phyloP scores from a whole-genome alignment of 1,140 invertebrate genomes.

The Carposina sasakii region DNA sequence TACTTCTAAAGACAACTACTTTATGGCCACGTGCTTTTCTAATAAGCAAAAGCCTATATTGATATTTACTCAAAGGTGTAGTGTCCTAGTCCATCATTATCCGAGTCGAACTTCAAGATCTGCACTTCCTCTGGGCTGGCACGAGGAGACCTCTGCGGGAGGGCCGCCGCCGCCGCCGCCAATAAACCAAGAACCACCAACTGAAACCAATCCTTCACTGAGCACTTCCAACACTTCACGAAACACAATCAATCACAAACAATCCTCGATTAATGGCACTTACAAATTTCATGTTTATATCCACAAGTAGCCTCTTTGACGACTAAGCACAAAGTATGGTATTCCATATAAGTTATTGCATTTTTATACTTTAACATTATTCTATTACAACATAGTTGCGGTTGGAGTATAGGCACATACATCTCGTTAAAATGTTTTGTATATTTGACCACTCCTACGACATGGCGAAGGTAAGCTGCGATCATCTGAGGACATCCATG shows the following conservation, averaged over 20 bases:
- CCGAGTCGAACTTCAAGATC: conserved; percentile 47
- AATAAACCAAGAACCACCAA: conserved; percentile 34
- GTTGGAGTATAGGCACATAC: conserved; percentile 31
- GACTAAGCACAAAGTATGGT: no score
- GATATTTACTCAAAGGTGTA: conserved; percentile 42
- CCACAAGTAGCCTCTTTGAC: no score
- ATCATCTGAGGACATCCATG: conserved; percentile 41
- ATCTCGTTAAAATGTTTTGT: conserved; percentile 42
- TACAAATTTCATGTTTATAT: no score
- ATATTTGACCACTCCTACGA: conserved; percentile 34
- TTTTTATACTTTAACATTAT: conserved; percentile 50
- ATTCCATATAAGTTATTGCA: no score
- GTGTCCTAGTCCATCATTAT: conserved; percentile 33
- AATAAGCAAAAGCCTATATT: not conserved
- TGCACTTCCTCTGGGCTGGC: conserved; percentile 35
- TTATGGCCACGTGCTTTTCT: not conserved
- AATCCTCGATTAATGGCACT: no score
- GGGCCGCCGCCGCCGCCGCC: conserved; percentile 25
- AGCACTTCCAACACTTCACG: no score
- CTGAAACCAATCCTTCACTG: no score
- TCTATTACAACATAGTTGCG: conserved; percentile 38
- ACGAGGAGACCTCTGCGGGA: conserved; percentile 16
- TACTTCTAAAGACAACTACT: not conserved
- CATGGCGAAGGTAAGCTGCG: conserved; percentile 30
- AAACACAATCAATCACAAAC: no score